phyloP scores from a whole-genome alignment of 2,888 invertebrate species.

The Girardia tigrina region DNA sequence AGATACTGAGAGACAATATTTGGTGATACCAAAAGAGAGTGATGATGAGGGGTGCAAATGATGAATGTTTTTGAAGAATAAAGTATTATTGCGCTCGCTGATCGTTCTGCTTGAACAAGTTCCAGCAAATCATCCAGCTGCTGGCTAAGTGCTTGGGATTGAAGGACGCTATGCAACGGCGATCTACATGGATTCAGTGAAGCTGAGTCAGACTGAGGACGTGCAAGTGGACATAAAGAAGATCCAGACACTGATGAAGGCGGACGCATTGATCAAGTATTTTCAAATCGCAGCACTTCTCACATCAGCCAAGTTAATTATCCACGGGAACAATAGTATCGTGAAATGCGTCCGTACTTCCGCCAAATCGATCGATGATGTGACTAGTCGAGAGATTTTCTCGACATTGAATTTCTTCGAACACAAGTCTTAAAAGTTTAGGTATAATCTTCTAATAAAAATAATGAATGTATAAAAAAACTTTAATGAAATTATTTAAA shows the following conservation, averaged over 20 bases:
- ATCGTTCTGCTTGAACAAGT: too few relatives aligned
- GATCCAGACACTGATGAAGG: constrained; percentile 57
- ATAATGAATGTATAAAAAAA: too few relatives aligned
- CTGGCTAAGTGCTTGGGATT: constrained; percentile 78
- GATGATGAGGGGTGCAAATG: too few relatives aligned
- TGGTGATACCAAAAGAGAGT: too few relatives aligned
- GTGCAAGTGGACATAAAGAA: constrained; percentile 35
- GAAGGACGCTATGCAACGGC: constrained; percentile 93
- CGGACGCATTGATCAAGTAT: constrained; percentile 63
- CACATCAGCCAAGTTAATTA: neutral
- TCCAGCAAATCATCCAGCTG: too few relatives aligned
- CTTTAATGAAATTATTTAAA: too few relatives aligned
- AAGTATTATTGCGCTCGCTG: too few relatives aligned
- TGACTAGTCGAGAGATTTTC: neutral
- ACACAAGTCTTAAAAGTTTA: neutral
- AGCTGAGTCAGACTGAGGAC: constrained; percentile 68
- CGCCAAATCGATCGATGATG: neutral
- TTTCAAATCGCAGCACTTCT: constrained; percentile 54
- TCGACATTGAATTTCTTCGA: neutral
- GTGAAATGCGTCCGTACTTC: neutral
- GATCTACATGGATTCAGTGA: constrained; percentile 80
- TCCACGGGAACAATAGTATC: neutral
- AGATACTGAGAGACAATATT: too few relatives aligned
- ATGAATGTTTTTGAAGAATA: too few relatives aligned
- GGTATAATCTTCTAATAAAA: too few relatives aligned